Base-by-base conservation (phyloP, 2,113 vertebrate genomes). In the Sciurus niger region DNA sequence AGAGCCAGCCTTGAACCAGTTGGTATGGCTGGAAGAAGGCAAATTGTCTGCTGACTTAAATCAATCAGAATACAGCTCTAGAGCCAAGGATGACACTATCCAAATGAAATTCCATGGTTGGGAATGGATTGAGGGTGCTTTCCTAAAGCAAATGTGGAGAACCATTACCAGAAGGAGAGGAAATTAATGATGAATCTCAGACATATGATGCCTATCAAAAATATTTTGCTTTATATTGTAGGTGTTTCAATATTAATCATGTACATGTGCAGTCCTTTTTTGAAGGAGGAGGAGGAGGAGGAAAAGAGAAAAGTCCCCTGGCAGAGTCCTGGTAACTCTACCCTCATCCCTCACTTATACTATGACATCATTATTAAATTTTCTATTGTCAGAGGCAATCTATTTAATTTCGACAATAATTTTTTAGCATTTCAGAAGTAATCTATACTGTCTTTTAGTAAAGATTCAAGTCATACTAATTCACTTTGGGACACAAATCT, bases 341-440 rank as follows among this genome's bases (percentile, higher is more conserved):
- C 28, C 16, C 67, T 22, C 20, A 79, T 28, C 34, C 28, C 13
- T 67, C 51, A 32, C 10, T 20, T 65, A 40, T 43, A 90, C 25
- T 25, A 25, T 82, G 43, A 67, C 37, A 30, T 18, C 37, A n/a
- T 87, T 32, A 76, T 58, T 58, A 88, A 37, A 83, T 77, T 76
- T 58, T 76, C 20, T 51, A 11, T 63, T 95, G 51, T 53, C 34
- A 80, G 16, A 79, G 53, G 53, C 46, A 37, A 28, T 30, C 8
- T 72, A 14, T 72, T 91, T 91, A 80, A 86, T 53, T 65, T 91
- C 22, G 65, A 73, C 63, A 80, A 65, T 73, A 80, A 58, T 3
- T 53, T 53, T 73, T 91, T 10, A 43, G 30, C 24, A 87, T 67
- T 92, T 92, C 43, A 80, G 79, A 94, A 87, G 51, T 63, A 78